phyloP scores from a whole-genome alignment of 2,797 vertebrate species.

The Florisuga fusca region DNA sequence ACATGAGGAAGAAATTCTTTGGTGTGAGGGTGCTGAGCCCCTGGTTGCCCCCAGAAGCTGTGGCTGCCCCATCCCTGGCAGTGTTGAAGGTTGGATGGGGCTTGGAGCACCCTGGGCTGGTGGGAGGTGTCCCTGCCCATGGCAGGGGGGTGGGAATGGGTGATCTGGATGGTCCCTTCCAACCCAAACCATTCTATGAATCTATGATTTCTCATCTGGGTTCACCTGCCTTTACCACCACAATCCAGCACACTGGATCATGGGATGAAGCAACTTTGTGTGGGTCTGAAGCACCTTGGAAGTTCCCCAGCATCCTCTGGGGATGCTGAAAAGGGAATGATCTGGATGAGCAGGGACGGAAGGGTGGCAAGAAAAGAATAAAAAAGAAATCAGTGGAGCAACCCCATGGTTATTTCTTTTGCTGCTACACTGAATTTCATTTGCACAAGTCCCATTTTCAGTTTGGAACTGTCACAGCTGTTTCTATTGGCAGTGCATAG shows the following conservation, averaged over 20 bases:
- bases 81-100: too few species aligned
- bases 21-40: too few species aligned
- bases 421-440: conserved; percentile 67
- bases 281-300: background rate
- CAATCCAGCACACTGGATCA: rapidly evolving
- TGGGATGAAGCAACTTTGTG: background rate
- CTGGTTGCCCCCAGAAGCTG: too few species aligned
- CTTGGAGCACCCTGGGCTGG: too few species aligned
- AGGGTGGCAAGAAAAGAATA: background rate
- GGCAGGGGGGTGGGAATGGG: too few species aligned
- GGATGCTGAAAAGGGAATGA: background rate
- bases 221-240: background rate
- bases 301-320: background rate
- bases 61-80: too few species aligned
- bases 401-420: conserved; percentile 21
- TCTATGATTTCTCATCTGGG: background rate
- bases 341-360: background rate
- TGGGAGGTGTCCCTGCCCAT: too few species aligned
- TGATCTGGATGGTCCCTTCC: too few species aligned
- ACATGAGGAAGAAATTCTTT: too few species aligned
- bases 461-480: conserved; percentile 69
- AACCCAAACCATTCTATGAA: too few species aligned
- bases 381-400: background rate
- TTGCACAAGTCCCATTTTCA: conserved; percentile 66
- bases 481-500: conserved; percentile 67